Conservation (phyloP, 92 coral and sea anemone species). For the Heteractis magnifica region DNA sequence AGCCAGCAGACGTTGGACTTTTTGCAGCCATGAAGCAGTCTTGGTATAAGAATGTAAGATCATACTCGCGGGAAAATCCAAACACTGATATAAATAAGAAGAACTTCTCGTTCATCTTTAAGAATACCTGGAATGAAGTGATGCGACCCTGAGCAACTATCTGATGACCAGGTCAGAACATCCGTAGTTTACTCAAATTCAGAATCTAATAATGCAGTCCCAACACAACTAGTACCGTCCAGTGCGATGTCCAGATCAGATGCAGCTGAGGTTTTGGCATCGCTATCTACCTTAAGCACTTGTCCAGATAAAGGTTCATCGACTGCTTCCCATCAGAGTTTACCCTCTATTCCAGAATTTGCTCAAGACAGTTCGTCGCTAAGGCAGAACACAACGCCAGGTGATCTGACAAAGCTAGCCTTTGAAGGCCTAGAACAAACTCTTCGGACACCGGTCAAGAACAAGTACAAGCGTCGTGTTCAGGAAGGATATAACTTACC, state of each 20-base stretch:
- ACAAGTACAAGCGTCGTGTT: conserved; percentile 42
- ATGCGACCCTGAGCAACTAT: conserved; percentile 44
- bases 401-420: not conserved
- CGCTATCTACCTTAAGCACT: not conserved
- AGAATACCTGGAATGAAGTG: conserved; percentile 52
- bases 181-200: conserved; percentile 18
- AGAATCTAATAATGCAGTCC: not conserved
- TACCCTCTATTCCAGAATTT: not conserved
- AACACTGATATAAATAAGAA: conserved; percentile 53
- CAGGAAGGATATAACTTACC: conserved; percentile 46
- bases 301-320: not conserved
- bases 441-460: conserved; percentile 22
- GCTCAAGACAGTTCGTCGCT: not conserved
- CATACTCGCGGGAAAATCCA: conserved; percentile 32
- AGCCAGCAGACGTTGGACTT: conserved; percentile 39
- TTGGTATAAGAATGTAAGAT: conserved; percentile 48
- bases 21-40: conserved; percentile 49
- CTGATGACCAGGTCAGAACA: conserved; percentile 13
- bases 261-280: not conserved
- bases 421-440: conserved; percentile 34
- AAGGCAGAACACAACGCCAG: not conserved
- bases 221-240: not conserved
- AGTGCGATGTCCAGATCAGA: not conserved
- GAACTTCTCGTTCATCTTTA: conserved; percentile 46
- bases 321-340: not conserved